A percentile compares a stretch with the other conserved stretches of the same genome.
Evolutionary conservation across 2,888 invertebrate species (phyloP).

Genomic region (Harpalus rufipes): DNA sequence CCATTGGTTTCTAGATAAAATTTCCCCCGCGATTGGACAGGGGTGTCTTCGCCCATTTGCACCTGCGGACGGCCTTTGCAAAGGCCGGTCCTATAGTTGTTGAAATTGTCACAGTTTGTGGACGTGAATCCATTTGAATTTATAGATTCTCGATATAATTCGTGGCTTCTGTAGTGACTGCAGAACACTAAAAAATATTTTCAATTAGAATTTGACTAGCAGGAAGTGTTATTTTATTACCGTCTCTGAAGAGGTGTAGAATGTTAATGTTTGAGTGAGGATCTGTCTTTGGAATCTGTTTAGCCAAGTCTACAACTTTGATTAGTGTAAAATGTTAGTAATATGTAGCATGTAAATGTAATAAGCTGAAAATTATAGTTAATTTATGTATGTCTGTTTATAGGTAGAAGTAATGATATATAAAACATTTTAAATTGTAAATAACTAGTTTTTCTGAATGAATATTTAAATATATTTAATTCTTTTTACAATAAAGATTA

Average conservation of each 20-base stretch:
- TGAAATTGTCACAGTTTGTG: constrained; percentile 50
- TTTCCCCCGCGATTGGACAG: constrained; percentile 46
- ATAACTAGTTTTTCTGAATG: not conserved
- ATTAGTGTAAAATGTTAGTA: constrained; percentile 38
- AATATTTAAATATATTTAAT: not conserved
- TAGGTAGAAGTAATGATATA: not conserved
- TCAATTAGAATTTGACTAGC: constrained; percentile 12
- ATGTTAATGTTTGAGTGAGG: constrained; percentile 32
- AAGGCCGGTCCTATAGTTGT: constrained; percentile 31
- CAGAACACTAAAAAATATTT: constrained; percentile 63
- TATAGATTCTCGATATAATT: constrained; percentile 60
- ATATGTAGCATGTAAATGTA: not conserved
- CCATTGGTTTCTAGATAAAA: constrained; percentile 58
- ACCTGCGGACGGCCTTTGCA: constrained; percentile 24
- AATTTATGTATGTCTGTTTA: not conserved
- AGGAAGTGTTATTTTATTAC: not conserved
- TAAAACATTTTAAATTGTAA: constrained; percentile 13
- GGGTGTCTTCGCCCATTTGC: constrained; percentile 58
- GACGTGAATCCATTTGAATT: constrained; percentile 43
- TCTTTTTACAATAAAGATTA: not conserved
- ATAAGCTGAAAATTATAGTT: constrained; percentile 3
- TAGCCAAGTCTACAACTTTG: constrained; percentile 31
- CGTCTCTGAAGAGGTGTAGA: constrained; percentile 13
- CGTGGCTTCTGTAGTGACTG: constrained; percentile 61
- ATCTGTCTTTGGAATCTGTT: constrained; percentile 7